phyloP scores from a whole-genome alignment of 1,140 invertebrate species.

The Aphis craccivora region DNA sequence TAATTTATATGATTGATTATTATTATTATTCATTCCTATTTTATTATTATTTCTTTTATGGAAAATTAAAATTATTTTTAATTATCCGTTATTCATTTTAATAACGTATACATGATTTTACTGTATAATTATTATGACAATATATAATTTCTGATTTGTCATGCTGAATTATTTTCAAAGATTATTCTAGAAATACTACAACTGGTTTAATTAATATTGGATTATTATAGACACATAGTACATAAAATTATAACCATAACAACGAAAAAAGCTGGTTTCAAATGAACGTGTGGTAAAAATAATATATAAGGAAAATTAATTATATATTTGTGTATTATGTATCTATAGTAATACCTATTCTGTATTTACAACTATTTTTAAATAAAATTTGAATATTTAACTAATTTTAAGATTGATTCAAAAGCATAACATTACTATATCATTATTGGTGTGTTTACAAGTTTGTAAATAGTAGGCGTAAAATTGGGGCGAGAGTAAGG shows the following conservation, averaged over 20 bases:
- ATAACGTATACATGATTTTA: background rate
- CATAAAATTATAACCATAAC: background rate
- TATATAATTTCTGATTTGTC: slow-evolving; percentile 5
- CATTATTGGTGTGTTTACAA: background rate
- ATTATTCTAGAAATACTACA: background rate
- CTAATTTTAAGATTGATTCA: background rate
- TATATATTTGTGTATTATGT: too few species aligned
- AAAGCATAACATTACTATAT: background rate
- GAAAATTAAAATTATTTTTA: background rate
- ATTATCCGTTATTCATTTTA: background rate
- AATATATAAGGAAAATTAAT: background rate
- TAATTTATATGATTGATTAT: background rate
- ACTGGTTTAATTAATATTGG: background rate
- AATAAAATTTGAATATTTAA: background rate
- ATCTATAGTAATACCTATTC: background rate
- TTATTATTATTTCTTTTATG: background rate
- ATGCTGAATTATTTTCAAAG: slow-evolving; percentile 7
- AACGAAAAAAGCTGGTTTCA: background rate
- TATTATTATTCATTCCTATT: background rate
- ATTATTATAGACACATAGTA: background rate
- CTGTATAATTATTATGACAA: background rate
- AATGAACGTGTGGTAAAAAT: background rate
- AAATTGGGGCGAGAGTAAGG: background rate
- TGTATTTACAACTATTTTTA: background rate
- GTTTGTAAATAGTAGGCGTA: slow-evolving; percentile 11